These are phyloP conservation scores for Drosophila mojavensis DNA, from an alignment of 1,140 invertebrate genomes.

Conservation along the genomic window DNA sequence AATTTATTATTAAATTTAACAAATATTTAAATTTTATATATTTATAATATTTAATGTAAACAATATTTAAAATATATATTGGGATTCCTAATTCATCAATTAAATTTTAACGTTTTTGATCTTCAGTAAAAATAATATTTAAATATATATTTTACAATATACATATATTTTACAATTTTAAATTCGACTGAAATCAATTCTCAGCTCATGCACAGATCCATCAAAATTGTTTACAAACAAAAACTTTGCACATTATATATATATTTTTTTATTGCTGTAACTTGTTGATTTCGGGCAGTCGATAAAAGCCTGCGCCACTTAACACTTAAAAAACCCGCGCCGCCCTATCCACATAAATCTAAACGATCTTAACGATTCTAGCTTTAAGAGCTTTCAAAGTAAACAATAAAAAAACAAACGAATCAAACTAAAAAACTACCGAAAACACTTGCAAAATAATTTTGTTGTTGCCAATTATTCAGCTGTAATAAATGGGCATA, in stretches of 20 bases:
- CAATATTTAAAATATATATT: too few species aligned
- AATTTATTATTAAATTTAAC: neutral
- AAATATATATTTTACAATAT: too few species aligned
- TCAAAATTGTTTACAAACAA: neutral
- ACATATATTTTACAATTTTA: too few species aligned
- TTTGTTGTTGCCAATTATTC: slow-evolving; percentile 13
- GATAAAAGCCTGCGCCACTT: slow-evolving; percentile 2
- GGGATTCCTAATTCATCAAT: too few species aligned
- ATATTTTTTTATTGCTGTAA: neutral
- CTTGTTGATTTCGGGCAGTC: slow-evolving; percentile 14
- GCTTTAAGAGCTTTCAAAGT: slow-evolving; percentile 33
- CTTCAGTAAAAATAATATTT: too few species aligned
- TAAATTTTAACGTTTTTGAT: too few species aligned
- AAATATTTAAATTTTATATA: neutral
- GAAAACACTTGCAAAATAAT: slow-evolving; percentile 44
- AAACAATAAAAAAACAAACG: neutral
- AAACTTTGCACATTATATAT: neutral
- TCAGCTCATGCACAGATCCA: neutral
- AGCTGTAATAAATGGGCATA: slow-evolving; percentile 48
- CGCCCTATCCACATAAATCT: slow-evolving; percentile 26
- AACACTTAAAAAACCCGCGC: slow-evolving; percentile 3
- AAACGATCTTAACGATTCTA: slow-evolving; percentile 37
- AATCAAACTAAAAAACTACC: slow-evolving; percentile 14
- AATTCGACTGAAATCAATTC: too few species aligned
- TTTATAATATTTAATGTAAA: too few species aligned